Percentiles rank a stretch among this genome's conserved stretches.
Evolutionary conservation across 2,888 invertebrate species (phyloP).

Genomic region (Sacculina carcini): DNA sequence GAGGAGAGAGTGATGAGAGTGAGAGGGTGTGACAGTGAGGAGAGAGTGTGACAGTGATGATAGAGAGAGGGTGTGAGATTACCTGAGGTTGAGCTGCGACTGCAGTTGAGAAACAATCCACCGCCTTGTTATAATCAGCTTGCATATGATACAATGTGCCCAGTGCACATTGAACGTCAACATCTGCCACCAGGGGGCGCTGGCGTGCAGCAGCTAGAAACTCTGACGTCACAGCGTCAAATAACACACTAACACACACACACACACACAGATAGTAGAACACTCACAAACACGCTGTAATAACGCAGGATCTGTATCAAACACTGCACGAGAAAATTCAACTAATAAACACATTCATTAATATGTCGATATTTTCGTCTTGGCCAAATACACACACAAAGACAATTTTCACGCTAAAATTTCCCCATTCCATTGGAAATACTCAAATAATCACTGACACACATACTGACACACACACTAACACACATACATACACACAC

Average conservation of each 20-base stretch:
- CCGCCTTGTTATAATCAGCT: conserved; percentile 81
- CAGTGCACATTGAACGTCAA: conserved; percentile 74
- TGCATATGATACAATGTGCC: conserved; percentile 86
- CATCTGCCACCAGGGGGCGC: conserved; percentile 37
- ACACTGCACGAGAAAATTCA: too few relatives aligned
- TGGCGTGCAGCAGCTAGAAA: conserved; percentile 37
- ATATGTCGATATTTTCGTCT: conserved; percentile 61
- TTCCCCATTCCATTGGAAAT: neutral
- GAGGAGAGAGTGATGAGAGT: neutral
- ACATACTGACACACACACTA: too few relatives aligned
- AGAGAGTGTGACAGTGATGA: neutral
- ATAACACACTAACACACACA: too few relatives aligned
- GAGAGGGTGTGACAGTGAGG: neutral
- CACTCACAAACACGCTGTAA: too few relatives aligned
- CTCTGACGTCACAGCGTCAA: conserved; percentile 15
- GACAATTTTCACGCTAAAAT: conserved; percentile 1
- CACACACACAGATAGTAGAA: too few relatives aligned
- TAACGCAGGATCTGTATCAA: too few relatives aligned
- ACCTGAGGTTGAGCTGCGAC: conserved; percentile 50
- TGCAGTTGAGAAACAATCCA: conserved; percentile 80
- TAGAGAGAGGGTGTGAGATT: conserved; percentile 17
- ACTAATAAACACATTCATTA: too few relatives aligned
- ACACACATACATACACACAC: conserved; percentile 5
- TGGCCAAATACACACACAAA: conserved; percentile 38
- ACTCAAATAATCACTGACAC: too few relatives aligned